These are phyloP conservation scores for Epizoanthus fatuus DNA, from an alignment of 92 coral and sea anemone species.

Conservation along the genomic window DNA sequence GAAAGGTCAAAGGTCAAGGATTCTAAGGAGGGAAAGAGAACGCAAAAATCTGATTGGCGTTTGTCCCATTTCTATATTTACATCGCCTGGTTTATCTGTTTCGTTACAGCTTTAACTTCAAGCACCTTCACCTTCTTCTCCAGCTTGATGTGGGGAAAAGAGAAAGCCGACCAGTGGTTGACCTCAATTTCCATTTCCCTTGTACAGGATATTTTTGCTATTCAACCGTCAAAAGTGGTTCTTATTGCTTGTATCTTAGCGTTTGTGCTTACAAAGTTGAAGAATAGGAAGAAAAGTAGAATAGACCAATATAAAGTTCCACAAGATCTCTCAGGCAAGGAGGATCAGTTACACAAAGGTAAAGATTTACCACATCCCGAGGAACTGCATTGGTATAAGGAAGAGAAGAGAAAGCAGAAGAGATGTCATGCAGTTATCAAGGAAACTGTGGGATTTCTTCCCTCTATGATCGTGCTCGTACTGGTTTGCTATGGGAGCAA, in stretches of 20 bases:
- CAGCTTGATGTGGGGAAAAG: slow-evolving; percentile 73
- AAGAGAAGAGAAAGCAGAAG: slow-evolving; percentile 19
- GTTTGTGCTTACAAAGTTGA: slow-evolving; percentile 6
- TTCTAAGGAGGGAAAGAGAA: not conserved
- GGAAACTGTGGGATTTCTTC: slow-evolving; percentile 27
- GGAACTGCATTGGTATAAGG: slow-evolving; percentile 27
- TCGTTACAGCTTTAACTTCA: slow-evolving; percentile 44
- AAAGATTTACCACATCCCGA: not conserved
- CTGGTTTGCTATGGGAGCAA: slow-evolving; percentile 53
- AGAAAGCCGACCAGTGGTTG: slow-evolving; percentile 68
- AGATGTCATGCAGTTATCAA: slow-evolving; percentile 16
- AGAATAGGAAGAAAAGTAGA: not conserved
- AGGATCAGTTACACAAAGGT: not conserved
- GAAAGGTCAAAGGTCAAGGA: not conserved
- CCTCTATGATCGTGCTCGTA: slow-evolving; percentile 37
- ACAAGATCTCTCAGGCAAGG: not conserved
- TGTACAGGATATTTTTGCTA: slow-evolving; percentile 57
- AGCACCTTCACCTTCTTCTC: slow-evolving; percentile 75
- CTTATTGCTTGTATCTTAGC: slow-evolving; percentile 48
- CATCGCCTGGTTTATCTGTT: slow-evolving; percentile 71
- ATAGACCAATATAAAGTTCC: not conserved
- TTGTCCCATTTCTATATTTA: slow-evolving; percentile 75
- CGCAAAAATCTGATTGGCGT: not conserved
- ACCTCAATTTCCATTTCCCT: slow-evolving; percentile 58
- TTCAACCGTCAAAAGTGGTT: slow-evolving; percentile 66